These are phyloP conservation scores for Osmerus eperlanus DNA, from an alignment of 2,113 vertebrate genomes.

Conservation along the genomic window DNA sequence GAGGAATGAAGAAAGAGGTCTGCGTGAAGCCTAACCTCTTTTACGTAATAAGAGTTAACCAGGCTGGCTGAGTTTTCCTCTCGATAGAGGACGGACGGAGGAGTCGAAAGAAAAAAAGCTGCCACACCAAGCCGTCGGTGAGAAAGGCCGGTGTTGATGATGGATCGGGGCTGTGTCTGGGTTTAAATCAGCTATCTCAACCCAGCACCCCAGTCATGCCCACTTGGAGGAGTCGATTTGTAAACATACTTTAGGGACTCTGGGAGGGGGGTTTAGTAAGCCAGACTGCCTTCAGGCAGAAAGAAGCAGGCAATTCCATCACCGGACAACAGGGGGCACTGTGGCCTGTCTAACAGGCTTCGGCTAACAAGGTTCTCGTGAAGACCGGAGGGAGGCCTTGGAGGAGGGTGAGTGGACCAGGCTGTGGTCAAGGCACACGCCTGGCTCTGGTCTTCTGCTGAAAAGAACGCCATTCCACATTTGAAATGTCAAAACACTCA, in stretches of 20 bases:
- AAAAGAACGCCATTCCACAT: conserved; percentile 5
- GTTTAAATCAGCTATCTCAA: conserved; percentile 32
- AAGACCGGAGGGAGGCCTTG: conserved; percentile 29
- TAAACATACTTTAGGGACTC: conserved; percentile 42
- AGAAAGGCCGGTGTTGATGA: conserved; percentile 28
- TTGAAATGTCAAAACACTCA: neutral
- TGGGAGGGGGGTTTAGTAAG: conserved; percentile 6
- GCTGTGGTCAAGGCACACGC: conserved; percentile 38
- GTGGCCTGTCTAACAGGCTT: conserved; percentile 33
- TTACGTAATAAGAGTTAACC: too few relatives aligned
- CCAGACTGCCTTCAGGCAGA: too few relatives aligned
- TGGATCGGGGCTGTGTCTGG: conserved; percentile 18
- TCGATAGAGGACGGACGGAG: neutral
- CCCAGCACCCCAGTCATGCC: conserved; percentile 25
- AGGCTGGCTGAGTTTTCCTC: too few relatives aligned
- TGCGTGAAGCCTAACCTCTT: too few relatives aligned
- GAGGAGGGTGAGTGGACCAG: conserved; percentile 28
- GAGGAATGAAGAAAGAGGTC: conserved; percentile 13
- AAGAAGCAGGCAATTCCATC: too few relatives aligned
- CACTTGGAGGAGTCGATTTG: conserved; percentile 46
- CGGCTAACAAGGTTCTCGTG: conserved; percentile 48
- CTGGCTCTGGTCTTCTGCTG: conserved; percentile 22
- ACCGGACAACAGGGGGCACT: conserved; percentile 50
- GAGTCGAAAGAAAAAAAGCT: neutral
- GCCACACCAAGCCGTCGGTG: conserved; percentile 28